Conservation (phyloP, 2,888 invertebrate genomes). For the Bellardia pandia region DNA sequence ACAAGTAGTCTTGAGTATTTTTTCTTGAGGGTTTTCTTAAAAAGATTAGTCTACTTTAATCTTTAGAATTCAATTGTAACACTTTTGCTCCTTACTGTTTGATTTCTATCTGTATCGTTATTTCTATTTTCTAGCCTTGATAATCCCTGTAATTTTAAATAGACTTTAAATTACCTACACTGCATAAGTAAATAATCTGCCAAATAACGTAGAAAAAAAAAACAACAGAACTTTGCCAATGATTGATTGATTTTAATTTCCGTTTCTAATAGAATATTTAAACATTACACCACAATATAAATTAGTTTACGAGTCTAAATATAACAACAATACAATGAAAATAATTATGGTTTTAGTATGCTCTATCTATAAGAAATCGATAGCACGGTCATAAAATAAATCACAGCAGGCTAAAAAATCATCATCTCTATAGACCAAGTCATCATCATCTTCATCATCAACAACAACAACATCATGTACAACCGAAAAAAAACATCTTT, state of each 20-base stretch:
- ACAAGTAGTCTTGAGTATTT: no score
- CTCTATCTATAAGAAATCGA: conserved; percentile 25
- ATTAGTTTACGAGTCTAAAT: conserved; percentile 46
- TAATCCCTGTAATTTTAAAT: conserved; percentile 60
- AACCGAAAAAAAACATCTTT: conserved; percentile 18
- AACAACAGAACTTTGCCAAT: conserved; percentile 51
- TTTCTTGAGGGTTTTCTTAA: no score
- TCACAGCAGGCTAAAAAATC: conserved; percentile 50
- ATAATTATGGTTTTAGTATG: conserved; percentile 34
- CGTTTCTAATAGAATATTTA: conserved; percentile 76
- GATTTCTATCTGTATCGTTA: not conserved
- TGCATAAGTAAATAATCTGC: conserved; percentile 2
- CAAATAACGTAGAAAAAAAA: conserved; percentile 9
- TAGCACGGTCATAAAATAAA: conserved; percentile 39
- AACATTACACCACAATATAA: conserved; percentile 56
- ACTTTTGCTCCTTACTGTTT: not conserved
- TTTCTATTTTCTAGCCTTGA: conserved; percentile 9
- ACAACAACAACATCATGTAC: not conserved
- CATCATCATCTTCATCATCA: conserved; percentile 57
- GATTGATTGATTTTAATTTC: conserved; percentile 85
- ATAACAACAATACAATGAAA: conserved; percentile 46
- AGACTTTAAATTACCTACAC: conserved; percentile 43
- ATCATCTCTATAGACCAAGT: conserved; percentile 16
- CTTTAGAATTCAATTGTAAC: no score
- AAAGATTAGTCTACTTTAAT: no score